Conservation (phyloP, 2,797 vertebrate species). For the Enteromius viviparus region DNA sequence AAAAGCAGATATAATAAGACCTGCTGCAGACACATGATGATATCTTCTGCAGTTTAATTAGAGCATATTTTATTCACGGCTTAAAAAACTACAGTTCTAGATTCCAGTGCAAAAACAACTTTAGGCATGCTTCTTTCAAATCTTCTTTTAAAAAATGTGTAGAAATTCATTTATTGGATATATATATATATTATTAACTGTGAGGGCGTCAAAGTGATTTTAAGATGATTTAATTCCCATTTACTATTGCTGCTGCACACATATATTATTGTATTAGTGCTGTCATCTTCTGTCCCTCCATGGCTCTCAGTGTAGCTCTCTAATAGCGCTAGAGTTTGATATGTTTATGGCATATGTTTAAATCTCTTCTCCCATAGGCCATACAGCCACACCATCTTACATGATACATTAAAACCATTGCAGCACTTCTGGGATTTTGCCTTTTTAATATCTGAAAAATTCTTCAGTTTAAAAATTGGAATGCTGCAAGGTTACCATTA, state of each 20-base stretch:
- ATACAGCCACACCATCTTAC: constrained; percentile 5
- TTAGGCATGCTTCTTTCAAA: not conserved
- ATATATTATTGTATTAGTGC: not conserved
- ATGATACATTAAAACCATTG: constrained; percentile 6
- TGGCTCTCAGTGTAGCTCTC: not conserved
- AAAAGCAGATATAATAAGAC: not conserved
- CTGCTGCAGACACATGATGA: not conserved
- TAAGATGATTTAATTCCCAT: not conserved
- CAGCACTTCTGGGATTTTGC: not conserved
- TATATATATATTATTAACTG: not conserved
- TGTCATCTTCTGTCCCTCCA: not conserved
- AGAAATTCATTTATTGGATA: not conserved
- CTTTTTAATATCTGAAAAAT: not conserved
- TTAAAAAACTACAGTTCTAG: not conserved
- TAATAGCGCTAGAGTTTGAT: constrained; percentile 6
- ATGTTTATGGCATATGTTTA: constrained; percentile 17
- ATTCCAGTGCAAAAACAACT: not conserved
- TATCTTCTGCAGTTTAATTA: not conserved
- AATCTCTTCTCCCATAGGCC: not conserved
- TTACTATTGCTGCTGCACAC: not conserved
- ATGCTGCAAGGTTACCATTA: not conserved
- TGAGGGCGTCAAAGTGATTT: not conserved
- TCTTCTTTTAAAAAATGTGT: not conserved
- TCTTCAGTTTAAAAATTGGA: not conserved
- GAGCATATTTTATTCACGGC: not conserved